Evolutionary conservation across 2,888 invertebrate genomes (phyloP).

Genomic region (Apocheima hispidaria): DNA sequence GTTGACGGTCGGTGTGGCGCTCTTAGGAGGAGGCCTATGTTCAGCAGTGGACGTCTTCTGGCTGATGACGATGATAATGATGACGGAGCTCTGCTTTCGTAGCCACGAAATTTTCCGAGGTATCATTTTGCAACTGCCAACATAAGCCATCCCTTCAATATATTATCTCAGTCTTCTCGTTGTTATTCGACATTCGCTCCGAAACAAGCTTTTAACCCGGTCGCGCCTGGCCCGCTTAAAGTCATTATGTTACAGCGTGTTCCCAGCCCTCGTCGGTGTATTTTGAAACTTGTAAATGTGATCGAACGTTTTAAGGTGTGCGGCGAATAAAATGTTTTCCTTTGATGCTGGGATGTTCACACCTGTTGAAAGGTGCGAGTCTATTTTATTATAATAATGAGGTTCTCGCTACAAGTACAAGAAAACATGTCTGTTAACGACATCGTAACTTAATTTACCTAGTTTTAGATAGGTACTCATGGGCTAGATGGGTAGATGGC

Average conservation of each 20-base stretch:
- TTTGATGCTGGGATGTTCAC: conserved; percentile 36
- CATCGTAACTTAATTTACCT: neutral
- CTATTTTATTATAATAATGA: conserved; percentile 9
- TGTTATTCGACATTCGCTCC: conserved; percentile 56
- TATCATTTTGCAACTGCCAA: neutral
- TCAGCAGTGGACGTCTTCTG: too few relatives aligned
- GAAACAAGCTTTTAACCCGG: conserved; percentile 55
- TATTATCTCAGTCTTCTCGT: conserved; percentile 55
- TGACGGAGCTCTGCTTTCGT: too few relatives aligned
- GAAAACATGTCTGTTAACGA: neutral
- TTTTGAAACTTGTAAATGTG: conserved; percentile 54
- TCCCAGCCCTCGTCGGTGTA: conserved; percentile 51
- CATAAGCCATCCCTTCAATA: conserved; percentile 42
- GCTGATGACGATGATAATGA: too few relatives aligned
- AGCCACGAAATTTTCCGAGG: too few relatives aligned
- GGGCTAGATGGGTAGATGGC: too few relatives aligned
- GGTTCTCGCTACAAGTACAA: neutral
- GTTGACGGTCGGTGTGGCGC: too few relatives aligned
- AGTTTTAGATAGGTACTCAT: neutral
- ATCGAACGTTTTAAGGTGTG: conserved; percentile 45
- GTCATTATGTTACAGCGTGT: conserved; percentile 52
- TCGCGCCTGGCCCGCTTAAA: conserved; percentile 52
- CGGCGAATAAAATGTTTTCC: conserved; percentile 38
- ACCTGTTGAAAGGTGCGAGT: conserved; percentile 5
- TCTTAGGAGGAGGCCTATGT: too few relatives aligned